Percentiles rank a stretch among this genome's conserved stretches.
Evolutionary conservation across 1,140 invertebrate genomes (phyloP).

Genomic region (Apis mellifera): DNA sequence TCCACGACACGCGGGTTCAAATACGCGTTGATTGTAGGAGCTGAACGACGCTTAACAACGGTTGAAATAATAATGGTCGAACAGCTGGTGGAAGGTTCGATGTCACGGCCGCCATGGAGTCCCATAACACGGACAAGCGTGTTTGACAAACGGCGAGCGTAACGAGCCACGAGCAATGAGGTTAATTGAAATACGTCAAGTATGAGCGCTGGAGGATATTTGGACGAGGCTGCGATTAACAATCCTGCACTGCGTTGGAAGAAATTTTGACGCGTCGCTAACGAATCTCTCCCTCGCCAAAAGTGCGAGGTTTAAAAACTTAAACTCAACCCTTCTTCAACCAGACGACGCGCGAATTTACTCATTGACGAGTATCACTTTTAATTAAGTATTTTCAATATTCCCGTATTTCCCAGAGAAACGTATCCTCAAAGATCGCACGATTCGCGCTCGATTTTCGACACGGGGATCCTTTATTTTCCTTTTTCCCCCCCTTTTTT

Average conservation of each 20-base stretch:
- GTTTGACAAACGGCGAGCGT: conserved; percentile 72
- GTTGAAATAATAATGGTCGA: conserved; percentile 41
- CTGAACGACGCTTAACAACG: conserved; percentile 6
- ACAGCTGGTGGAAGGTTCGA: conserved; percentile 35
- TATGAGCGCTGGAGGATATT: conserved; percentile 55
- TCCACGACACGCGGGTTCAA: neutral
- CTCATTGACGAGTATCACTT: no score
- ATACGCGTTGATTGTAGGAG: neutral
- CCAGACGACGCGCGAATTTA: no score
- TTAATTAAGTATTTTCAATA: no score
- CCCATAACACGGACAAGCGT: conserved; percentile 62
- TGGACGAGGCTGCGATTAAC: neutral
- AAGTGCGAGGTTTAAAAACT: no score
- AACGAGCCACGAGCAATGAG: conserved; percentile 72
- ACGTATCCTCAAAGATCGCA: neutral
- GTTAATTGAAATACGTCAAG: conserved; percentile 78
- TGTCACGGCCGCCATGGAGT: conserved; percentile 34
- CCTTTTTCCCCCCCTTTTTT: no score
- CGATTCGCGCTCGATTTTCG: neutral
- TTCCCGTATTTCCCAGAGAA: no score
- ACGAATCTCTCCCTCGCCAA: no score
- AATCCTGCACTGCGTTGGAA: conserved; percentile 50
- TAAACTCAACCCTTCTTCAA: no score
- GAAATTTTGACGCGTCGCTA: neutral
- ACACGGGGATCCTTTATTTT: neutral